Conservation (phyloP, 2,113 vertebrate species). For the Antennarius striatus region DNA sequence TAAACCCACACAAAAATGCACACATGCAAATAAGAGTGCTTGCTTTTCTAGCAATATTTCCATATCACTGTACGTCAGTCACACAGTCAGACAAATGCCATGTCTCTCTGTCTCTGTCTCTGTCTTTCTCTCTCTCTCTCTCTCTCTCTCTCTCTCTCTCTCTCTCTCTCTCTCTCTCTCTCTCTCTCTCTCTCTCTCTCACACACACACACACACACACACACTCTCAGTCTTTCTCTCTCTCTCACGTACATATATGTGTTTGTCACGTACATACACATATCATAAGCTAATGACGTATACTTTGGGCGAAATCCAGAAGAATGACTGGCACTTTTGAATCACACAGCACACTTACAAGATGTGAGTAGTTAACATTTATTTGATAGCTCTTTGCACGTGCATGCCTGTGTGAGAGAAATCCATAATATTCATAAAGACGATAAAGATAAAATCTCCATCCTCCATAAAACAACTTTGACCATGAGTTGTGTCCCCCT, state of each 20-base stretch:
- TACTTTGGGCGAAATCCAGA: constrained; percentile 24
- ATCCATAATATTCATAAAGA: neutral
- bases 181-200: constrained; percentile 8
- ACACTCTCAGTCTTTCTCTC: constrained; percentile 24
- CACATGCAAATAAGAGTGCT: constrained; percentile 13
- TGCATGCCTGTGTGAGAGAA: neutral
- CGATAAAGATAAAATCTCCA: neutral
- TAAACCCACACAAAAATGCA: constrained; percentile 26
- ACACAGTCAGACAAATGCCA: too few species aligned
- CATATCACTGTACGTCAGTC: neutral
- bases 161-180: too few species aligned
- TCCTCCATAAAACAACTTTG: constrained; percentile 5
- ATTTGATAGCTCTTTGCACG: constrained; percentile 1
- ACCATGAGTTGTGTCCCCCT: constrained; percentile 60
- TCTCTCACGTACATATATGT: constrained; percentile 2
- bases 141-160: too few species aligned
- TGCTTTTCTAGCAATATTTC: constrained; percentile 26
- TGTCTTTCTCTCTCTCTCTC: too few species aligned
- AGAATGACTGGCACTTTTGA: constrained; percentile 37
- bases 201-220: neutral
- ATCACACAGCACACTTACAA: constrained; percentile 22
- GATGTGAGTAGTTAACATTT: constrained; percentile 21
- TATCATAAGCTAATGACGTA: constrained; percentile 41
- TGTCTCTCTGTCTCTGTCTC: too few species aligned
- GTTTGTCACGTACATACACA: neutral